Base-by-base conservation (phyloP, 2,797 vertebrate species). In the Rhodeus uyekii region DNA sequence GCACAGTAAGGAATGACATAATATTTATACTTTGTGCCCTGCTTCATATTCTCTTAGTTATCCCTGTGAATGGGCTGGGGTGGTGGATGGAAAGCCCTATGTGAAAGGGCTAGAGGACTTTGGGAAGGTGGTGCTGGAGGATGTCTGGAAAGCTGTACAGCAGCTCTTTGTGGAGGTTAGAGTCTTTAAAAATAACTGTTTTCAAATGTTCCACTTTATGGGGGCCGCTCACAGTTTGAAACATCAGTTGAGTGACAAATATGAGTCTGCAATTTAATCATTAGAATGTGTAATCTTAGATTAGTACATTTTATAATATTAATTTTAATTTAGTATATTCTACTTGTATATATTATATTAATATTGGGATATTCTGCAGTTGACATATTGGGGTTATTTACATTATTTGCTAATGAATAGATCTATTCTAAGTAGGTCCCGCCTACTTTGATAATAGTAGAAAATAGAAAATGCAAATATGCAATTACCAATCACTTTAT, bases 71-170 rank as follows among this genome's bases (percentile, higher is more conserved):
- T 97, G 96, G 97, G 95, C 94, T 0, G 95, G 95, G 1, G 90
- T 95, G 5, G 88, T 92, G 10, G 92, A 94, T 0, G 93, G 94
- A 85, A 95, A 92, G 36, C 96, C 96, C 1, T 94, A 92, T 13
- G 84, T 95, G 27, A 93, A 89, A 75, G 93, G 93, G 2, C 90
- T 98, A 86, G 95, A 96, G 80, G 89, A 91, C 48, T 97, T 98
- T 87, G 93, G 92, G 8, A 92, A 88, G 69, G 77, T 89, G 1
- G 93, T 95, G 46, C 87, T 97, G 73, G 93, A 95, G 46, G 95
- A 97, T 82, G 87, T 97, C 6, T 97, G 96, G 96, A 71, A 39
- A 10, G 78, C 92, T 24, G 91, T 96, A 6, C 76, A 88, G 83
- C 90, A 90, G 34, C 89, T 93, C 22, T 96, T 94, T 87, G 88